These are phyloP conservation scores for Macrosoma leucophasiata DNA, from an alignment of 2,888 invertebrate genomes.

Conservation along the genomic window DNA sequence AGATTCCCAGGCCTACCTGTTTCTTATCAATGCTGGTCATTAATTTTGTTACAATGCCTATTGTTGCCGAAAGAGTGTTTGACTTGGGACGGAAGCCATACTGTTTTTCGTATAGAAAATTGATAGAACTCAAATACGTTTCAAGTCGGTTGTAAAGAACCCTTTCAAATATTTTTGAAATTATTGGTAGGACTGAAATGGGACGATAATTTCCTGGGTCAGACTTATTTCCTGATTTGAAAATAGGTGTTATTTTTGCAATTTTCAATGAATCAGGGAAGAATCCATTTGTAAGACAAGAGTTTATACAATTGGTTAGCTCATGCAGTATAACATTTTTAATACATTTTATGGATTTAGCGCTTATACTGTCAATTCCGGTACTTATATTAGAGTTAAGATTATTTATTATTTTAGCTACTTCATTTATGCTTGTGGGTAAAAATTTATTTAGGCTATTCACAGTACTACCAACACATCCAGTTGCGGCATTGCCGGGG, in stretches of 20 bases:
- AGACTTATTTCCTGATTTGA: conserved; percentile 19
- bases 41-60: conserved; percentile 21
- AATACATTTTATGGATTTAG: conserved; percentile 11
- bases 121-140: not conserved
- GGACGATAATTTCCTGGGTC: conserved; percentile 24
- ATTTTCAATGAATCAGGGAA: conserved; percentile 21
- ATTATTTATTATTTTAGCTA: no score
- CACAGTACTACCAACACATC: no score
- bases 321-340: conserved; percentile 1
- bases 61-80: conserved; percentile 15
- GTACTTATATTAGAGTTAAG: conserved; percentile 11
- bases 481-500: no score
- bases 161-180: conserved; percentile 11
- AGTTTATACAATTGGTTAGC: conserved; percentile 12
- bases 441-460: no score
- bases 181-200: conserved; percentile 13
- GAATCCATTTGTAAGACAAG: conserved; percentile 5
- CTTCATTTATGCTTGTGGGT: no score
- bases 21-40: conserved; percentile 19
- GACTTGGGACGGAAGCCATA: conserved; percentile 14
- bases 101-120: conserved; percentile 3
- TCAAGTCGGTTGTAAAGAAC: conserved; percentile 5
- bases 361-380: conserved; percentile 10
- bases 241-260: conserved; percentile 24
- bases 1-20: conserved; percentile 17